phyloP scores from a whole-genome alignment of 2,888 invertebrate species.

The Cyrtodaria siliqua region DNA sequence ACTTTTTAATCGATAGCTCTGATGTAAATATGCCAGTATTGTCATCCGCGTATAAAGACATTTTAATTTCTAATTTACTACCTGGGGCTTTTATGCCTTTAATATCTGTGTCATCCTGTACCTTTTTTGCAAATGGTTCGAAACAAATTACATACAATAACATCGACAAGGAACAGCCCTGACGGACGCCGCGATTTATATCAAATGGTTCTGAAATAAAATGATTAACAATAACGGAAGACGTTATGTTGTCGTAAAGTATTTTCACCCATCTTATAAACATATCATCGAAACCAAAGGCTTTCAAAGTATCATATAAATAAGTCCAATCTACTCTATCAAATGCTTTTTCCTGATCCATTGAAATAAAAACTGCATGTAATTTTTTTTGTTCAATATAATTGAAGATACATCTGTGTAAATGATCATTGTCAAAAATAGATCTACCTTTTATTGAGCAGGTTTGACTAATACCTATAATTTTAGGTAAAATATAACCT shows the following conservation, averaged over 20 bases:
- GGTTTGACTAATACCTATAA: constrained; percentile 62
- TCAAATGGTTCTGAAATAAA: constrained; percentile 25
- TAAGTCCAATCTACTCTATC: constrained; percentile 64
- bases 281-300: constrained; percentile 59
- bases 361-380: constrained; percentile 48
- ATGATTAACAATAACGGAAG: constrained; percentile 55
- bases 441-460: constrained; percentile 62
- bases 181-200: constrained; percentile 50
- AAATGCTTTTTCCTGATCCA: constrained; percentile 72
- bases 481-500: constrained; percentile 34
- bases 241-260: constrained; percentile 53
- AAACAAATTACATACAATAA: constrained; percentile 41
- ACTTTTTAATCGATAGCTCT: constrained; percentile 1
- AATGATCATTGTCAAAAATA: constrained; percentile 65
- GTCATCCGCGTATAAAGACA: constrained; percentile 39
- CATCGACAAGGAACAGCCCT: constrained; percentile 52
- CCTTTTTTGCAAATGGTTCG: constrained; percentile 40
- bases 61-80: constrained; percentile 21
- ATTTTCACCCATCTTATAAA: constrained; percentile 64
- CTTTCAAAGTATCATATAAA: constrained; percentile 51
- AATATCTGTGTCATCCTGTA: constrained; percentile 24
- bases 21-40: constrained; percentile 26
- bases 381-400: constrained; percentile 61
- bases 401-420: constrained; percentile 56
- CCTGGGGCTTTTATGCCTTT: constrained; percentile 36